Evolutionary conservation across 2,888 invertebrate species (phyloP).

Genomic region (Mythimna loreyi): DNA sequence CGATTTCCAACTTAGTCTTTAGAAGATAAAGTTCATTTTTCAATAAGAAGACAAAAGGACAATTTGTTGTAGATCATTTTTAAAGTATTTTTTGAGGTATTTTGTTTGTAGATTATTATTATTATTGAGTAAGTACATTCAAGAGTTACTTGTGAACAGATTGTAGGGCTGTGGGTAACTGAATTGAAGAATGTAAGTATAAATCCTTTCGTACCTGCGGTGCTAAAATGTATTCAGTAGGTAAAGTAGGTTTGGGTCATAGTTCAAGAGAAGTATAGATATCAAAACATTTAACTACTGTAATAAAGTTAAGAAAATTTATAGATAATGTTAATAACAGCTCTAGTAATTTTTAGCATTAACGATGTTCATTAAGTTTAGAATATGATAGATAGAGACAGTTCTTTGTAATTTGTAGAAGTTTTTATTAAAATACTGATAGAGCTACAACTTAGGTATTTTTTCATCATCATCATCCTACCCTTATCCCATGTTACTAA

Average conservation of each 20-base stretch:
- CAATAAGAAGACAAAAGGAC: neutral
- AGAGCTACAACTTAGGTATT: too few relatives aligned
- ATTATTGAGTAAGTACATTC: constrained; percentile 46
- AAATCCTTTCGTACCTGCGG: neutral
- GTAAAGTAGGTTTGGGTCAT: neutral
- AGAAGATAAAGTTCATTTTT: neutral
- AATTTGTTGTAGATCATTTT: constrained; percentile 47
- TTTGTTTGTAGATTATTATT: constrained; percentile 36
- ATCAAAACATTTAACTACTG: neutral
- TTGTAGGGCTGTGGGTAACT: constrained; percentile 2
- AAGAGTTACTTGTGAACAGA: constrained; percentile 14
- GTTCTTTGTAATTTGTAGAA: neutral
- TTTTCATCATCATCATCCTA: too few relatives aligned
- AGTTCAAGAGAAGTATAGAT: constrained; percentile 16
- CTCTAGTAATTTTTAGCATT: neutral
- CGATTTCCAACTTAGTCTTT: neutral
- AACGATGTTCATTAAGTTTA: neutral
- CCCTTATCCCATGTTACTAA: too few relatives aligned
- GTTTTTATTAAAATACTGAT: too few relatives aligned
- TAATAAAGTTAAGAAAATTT: neutral
- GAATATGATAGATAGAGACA: too few relatives aligned
- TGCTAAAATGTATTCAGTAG: neutral
- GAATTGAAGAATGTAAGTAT: neutral
- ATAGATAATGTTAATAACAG: constrained; percentile 4
- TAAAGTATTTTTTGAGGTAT: constrained; percentile 34